Evolutionary conservation across 1,140 invertebrate genomes (phyloP).

Genomic region (Harpegnathos saltator): DNA sequence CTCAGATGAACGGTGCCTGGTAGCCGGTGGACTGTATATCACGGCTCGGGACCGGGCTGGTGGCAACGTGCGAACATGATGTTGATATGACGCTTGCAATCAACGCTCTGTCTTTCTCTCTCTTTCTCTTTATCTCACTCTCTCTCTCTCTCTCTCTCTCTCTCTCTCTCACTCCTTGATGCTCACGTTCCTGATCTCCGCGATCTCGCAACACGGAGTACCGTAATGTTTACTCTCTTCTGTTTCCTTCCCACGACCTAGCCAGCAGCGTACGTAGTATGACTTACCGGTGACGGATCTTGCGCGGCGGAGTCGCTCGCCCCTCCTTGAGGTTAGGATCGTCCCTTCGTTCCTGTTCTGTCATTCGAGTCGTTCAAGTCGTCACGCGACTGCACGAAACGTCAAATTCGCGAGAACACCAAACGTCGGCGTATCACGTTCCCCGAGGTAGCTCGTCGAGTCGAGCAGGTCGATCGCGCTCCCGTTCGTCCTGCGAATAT

Average conservation of each 20-base stretch:
- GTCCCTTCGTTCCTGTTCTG: conserved; percentile 76
- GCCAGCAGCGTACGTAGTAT: not conserved
- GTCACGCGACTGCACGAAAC: conserved; percentile 20
- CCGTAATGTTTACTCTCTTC: no score
- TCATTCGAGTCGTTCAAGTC: conserved; percentile 76
- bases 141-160: no score
- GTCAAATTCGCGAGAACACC: conserved; percentile 25
- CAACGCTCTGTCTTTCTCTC: no score
- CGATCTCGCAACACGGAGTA: no score
- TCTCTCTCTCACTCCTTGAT: no score
- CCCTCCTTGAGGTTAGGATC: conserved; percentile 82
- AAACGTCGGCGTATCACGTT: conserved; percentile 2
- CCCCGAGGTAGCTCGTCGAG: no score
- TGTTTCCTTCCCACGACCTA: no score
- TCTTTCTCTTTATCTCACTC: no score
- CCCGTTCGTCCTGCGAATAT: conserved; percentile 41
- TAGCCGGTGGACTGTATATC: not conserved
- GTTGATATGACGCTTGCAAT: no score
- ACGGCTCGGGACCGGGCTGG: not conserved
- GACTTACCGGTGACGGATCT: conserved; percentile 84
- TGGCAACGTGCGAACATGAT: not conserved
- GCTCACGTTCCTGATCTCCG: no score
- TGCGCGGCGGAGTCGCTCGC: conserved; percentile 78
- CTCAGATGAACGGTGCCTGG: no score
- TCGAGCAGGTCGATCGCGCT: conserved; percentile 35